Conservation (phyloP, 2,888 invertebrate genomes). For the Tenthredo distinguenda region DNA sequence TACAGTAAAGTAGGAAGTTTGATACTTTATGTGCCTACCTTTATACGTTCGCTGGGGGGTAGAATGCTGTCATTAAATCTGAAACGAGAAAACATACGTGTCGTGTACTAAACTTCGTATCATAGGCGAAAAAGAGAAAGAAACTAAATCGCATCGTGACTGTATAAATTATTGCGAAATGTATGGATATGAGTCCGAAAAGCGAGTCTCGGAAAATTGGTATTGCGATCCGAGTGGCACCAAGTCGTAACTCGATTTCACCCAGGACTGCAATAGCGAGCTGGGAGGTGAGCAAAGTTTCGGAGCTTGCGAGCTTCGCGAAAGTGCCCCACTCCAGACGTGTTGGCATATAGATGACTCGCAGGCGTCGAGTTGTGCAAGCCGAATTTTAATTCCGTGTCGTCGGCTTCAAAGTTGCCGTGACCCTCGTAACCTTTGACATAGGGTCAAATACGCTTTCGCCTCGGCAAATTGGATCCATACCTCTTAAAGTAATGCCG, state of each 20-base stretch:
- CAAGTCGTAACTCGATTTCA: neutral
- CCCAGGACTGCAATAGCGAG: neutral
- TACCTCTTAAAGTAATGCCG: neutral
- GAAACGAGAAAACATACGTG: neutral
- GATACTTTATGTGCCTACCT: neutral
- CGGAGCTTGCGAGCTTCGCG: neutral
- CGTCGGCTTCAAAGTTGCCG: conserved; percentile 37
- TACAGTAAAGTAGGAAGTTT: neutral
- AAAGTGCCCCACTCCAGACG: conserved; percentile 12
- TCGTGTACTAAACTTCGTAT: neutral
- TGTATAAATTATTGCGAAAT: neutral
- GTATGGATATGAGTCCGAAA: neutral
- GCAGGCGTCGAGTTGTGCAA: conserved; percentile 16
- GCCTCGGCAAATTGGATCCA: conserved; percentile 23
- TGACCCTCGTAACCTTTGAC: conserved; percentile 40
- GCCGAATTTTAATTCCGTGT: conserved; percentile 37
- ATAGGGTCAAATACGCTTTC: conserved; percentile 22
- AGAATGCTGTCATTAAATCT: conserved; percentile 12
- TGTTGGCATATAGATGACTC: neutral
- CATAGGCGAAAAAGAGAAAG: neutral
- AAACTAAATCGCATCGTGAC: neutral
- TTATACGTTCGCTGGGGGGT: neutral
- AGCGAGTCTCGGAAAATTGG: neutral
- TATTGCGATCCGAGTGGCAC: neutral
- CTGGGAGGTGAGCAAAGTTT: neutral